These are phyloP conservation scores for Cervus canadensis DNA, from an alignment of 2,113 vertebrate species.

Conservation along the genomic window DNA sequence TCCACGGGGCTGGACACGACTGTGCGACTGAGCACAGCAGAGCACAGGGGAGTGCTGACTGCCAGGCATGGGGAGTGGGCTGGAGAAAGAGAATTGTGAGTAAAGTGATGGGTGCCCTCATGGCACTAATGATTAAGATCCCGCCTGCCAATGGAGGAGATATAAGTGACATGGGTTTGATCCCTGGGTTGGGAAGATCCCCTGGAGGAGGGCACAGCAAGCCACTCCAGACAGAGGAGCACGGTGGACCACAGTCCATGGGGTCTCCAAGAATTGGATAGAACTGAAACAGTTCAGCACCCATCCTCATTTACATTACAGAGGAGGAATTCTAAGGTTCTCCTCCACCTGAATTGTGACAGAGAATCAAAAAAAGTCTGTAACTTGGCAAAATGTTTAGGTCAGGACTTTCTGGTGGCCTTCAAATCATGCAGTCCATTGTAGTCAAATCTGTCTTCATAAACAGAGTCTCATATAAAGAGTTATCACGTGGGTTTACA, in stretches of 20 bases:
- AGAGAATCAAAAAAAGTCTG: neutral
- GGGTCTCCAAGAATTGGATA: neutral
- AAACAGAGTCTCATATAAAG: neutral
- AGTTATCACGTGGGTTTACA: neutral
- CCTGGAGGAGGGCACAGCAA: neutral
- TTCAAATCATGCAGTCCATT: neutral
- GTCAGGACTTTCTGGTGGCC: neutral
- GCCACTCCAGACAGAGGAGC: neutral
- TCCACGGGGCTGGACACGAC: neutral
- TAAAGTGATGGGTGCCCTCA: neutral
- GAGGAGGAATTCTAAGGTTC: neutral
- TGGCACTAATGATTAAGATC: neutral
- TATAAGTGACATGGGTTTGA: neutral
- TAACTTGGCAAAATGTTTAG: neutral
- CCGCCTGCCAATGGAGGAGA: no score
- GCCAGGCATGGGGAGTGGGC: accelerated
- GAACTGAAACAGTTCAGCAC: neutral
- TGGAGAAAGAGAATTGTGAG: neutral
- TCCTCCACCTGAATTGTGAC: neutral
- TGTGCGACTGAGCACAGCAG: neutral
- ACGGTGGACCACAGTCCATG: neutral
- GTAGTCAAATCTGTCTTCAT: neutral
- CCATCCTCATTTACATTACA: neutral
- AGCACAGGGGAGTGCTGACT: neutral
- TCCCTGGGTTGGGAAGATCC: neutral